Base-by-base conservation (phyloP, 2,113 vertebrate species). In the Callipepla squamata region DNA sequence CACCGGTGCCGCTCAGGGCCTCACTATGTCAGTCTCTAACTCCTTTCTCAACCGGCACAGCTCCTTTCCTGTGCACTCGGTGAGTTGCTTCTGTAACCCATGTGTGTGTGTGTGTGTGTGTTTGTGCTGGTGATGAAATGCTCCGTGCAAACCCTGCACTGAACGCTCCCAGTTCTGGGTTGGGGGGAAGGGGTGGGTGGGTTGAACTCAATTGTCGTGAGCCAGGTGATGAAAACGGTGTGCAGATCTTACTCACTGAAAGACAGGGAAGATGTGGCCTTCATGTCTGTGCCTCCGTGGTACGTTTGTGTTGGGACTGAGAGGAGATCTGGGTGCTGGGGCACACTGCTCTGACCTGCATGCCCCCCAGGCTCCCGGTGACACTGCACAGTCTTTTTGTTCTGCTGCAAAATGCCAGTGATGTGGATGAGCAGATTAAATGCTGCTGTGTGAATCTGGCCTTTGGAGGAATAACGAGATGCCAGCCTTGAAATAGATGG, bases 21-120 rank as follows among this genome's bases (percentile, higher is more conserved):
- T 99, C 98, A 99, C 98, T 98, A 98, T 99, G 96, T 99, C 99
- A 97, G 97, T 99, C 98, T 99, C 99, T 99, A 99, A 99, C 98
- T 99, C 99, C 98, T 99, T 99, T 98, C 99, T 99, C 97, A 99
- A 98, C 98, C 99, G 98, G 97, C 99, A 99, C 94, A 98, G 98
- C 95, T 98, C 98, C 96, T 97, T 99, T 92, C 98, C 98, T 92
- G 99, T 99, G 95, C 98, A 98, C 94, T 98, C 98, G 99, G 99
- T 99, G 99, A 99, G 99, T 99, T 10, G 57, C 67, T 82, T 79
- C 79, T 70, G 47, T 8, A 6, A 25, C 87, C 7, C 4, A 16
- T 28, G 70, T 10, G 40, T 51, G 34, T 36, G 34, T 36, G 34
- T 36, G 50, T 50, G 48, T 9, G 47, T 28, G 4, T 58, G 4